Base-by-base conservation (phyloP, 2,797 vertebrate species). In the Hypotaenidia okinawae region DNA sequence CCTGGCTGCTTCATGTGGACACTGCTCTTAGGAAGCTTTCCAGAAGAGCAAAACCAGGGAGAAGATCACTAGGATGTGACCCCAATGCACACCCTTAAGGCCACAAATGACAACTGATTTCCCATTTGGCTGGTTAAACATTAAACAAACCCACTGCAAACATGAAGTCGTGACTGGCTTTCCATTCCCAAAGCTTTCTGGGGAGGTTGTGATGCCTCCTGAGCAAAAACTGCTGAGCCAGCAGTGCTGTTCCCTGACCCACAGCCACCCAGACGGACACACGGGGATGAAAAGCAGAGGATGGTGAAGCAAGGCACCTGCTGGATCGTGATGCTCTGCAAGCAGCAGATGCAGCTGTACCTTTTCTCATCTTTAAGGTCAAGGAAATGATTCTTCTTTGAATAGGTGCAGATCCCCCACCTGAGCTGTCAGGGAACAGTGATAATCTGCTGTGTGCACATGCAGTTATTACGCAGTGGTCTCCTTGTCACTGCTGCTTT, bases 391-490 rank as follows among this genome's bases (percentile, higher is more conserved):
- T 37, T 54, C 33, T 69, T 28, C 9, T 35, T 4, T 1, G 13
- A 59, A n/a, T 0, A 45, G 25, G 13, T 5, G 33, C 49, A 49
- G 54, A 39, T 15, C 30, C n/a, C 22, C 11, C 6, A 1, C 37
- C 23, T 3, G 13, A 19, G 3, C 2, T 5, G 2, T 2, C 4
- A 1, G 72, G 17, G 55, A 47, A 8, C 5, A 10, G 66, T 3
- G 0, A 8, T 11, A 5, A 9, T 0, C 14, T 23, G 74, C 47
- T 8, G 2, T 1, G 78, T 1, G 47, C 13, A 16, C 37, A 7
- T 27, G 11, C 39, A 17, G 54, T 67, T n/a, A 30, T 3, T 4
- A 58, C 89, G 13, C 24, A 11, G 37, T 4, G 0, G 10, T 27
- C 67, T 22, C 55, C 90, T 35, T 1, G 11, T 14, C 58, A 14